Conservation (phyloP, 2,888 invertebrate species). For the Vandiemenella viatica region DNA sequence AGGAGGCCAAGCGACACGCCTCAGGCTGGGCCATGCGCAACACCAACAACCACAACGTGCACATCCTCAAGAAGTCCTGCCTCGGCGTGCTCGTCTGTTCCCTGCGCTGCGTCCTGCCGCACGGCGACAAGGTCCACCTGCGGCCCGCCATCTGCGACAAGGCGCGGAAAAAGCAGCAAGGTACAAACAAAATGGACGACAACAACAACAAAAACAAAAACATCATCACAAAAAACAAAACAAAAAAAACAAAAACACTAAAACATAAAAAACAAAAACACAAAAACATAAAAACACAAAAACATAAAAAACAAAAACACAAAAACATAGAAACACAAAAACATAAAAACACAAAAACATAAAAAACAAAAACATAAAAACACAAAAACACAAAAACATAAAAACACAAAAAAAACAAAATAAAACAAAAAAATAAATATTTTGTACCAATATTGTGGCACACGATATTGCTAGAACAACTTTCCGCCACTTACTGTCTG, state of each 20-base stretch:
- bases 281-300: too few species aligned
- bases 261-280: too few species aligned
- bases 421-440: too few species aligned
- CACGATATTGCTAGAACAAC: too few species aligned
- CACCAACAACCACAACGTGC: conserved; percentile 95
- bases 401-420: too few species aligned
- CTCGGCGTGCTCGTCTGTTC: conserved; percentile 90
- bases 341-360: too few species aligned
- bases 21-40: conserved; percentile 99
- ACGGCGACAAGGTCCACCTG: conserved; percentile 70
- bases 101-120: conserved; percentile 64
- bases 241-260: neutral
- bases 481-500: too few species aligned
- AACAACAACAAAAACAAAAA: neutral
- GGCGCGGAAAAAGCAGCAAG: conserved; percentile 86
- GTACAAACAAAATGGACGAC: conserved; percentile 31
- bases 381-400: too few species aligned
- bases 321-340: too few species aligned
- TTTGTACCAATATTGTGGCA: too few species aligned
- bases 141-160: conserved; percentile 95
- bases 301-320: too few species aligned
- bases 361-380: too few species aligned
- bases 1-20: conserved; percentile 84
- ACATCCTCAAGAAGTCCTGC: conserved; percentile 55
- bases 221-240: neutral